Conservation (phyloP, 2,797 vertebrate genomes). For the Thalassophryne amazonica region DNA sequence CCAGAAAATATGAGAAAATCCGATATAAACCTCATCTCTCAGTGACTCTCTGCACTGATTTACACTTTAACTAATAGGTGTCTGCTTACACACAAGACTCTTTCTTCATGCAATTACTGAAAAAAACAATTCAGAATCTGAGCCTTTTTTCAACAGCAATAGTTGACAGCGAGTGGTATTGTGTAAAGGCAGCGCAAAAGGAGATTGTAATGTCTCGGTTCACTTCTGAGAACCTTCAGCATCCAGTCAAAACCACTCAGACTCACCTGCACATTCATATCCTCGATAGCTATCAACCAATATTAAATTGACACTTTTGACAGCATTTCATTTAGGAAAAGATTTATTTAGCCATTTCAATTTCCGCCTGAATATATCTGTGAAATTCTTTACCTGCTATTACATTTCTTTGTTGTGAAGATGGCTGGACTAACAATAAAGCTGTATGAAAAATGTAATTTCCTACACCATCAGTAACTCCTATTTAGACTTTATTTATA, state of each 20-base stretch:
- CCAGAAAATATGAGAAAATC: slow-evolving; percentile 9
- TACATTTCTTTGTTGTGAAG: neutral
- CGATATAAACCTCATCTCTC: neutral
- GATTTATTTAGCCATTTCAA: neutral
- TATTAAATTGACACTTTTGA: neutral
- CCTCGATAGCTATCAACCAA: neutral
- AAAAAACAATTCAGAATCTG: neutral
- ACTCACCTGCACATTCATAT: neutral
- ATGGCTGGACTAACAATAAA: neutral
- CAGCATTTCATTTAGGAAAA: neutral
- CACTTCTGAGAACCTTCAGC: neutral
- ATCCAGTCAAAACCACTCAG: neutral
- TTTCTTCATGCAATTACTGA: slow-evolving; percentile 2
- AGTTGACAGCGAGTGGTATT: neutral
- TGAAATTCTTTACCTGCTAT: slow-evolving; percentile 11
- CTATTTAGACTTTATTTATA: too few relatives aligned
- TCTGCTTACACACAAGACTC: slow-evolving; percentile 17
- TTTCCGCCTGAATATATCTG: neutral
- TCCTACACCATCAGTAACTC: neutral
- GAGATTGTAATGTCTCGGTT: neutral
- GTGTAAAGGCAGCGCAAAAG: neutral
- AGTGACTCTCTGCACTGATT: too few relatives aligned
- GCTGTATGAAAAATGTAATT: neutral
- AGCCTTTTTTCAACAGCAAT: neutral
- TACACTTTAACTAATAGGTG: slow-evolving; percentile 5